These are phyloP conservation scores for Boloria selene DNA, from an alignment of 2,888 invertebrate genomes.

Conservation along the genomic window DNA sequence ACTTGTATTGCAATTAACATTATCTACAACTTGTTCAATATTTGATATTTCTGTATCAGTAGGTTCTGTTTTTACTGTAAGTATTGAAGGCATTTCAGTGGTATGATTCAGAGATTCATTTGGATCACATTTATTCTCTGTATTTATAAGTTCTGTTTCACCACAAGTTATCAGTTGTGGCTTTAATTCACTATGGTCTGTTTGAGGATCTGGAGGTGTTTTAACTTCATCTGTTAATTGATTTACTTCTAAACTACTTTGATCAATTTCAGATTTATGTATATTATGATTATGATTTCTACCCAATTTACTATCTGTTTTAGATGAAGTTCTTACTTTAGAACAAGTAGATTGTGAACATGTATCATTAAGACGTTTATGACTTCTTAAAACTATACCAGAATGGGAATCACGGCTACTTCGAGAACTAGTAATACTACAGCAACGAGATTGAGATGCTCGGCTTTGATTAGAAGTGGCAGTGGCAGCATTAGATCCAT, in stretches of 20 bases:
- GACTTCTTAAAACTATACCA: conserved; percentile 84
- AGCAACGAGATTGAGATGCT: conserved; percentile 68
- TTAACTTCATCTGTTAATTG: conserved; percentile 47
- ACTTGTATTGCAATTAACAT: conserved; percentile 57
- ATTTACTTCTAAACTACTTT: conserved; percentile 54
- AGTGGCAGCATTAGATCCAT: conserved; percentile 59
- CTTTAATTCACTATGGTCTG: conserved; percentile 49
- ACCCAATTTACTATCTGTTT: conserved; percentile 60
- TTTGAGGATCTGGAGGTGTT: conserved; percentile 49
- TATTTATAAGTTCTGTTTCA: conserved; percentile 52
- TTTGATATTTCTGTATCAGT: conserved; percentile 49
- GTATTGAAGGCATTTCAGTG: conserved; percentile 47
- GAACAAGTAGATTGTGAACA: conserved; percentile 56
- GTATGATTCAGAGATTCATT: conserved; percentile 69
- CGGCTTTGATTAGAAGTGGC: conserved; percentile 56
- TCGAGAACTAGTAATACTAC: conserved; percentile 76
- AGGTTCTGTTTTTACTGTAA: conserved; percentile 50
- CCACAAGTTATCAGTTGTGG: conserved; percentile 49
- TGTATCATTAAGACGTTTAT: conserved; percentile 79
- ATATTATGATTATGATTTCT: conserved; percentile 57
- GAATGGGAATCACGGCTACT: conserved; percentile 73
- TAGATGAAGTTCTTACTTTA: conserved; percentile 60
- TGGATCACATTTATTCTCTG: conserved; percentile 58
- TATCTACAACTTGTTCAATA: conserved; percentile 56
- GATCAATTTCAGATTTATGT: conserved; percentile 61